Evolutionary conservation across 2,888 invertebrate genomes (phyloP), one percentile per base, ranked within the genome.

Genomic region (Buathra laborator): DNA sequence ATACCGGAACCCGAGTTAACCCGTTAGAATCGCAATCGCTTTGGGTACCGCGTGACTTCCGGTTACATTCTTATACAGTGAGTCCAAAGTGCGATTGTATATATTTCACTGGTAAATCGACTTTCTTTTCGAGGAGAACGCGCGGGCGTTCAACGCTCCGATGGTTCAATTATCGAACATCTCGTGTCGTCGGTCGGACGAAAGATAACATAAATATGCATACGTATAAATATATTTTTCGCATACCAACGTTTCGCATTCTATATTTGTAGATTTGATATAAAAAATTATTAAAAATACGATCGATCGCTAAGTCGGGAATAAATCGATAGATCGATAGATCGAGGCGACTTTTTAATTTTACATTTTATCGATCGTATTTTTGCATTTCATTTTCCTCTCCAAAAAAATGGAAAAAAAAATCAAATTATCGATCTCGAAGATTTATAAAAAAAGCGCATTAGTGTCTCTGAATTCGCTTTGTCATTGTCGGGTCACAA

Each of bases 21-120:
- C 82, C 85, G 79, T 85, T 85, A 85, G 85, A 85, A 85, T 85
- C 71, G 79, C 75, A 85, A 85, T 85, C 76, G 72, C 75, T 62
- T 59, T 32, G 62, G 46, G 67, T 51, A 37, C 85, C 82, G 82
- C 85, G 82, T 85, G 85, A 85, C 82, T 85, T 85, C 85, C 85
- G 85, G 82, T 85, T 80, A 76, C 67, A 72, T 75, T 80, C 70
- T 82, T 67, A 67, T 66, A 67, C 62, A 81, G 70, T 66, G 44
- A 62, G 59, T 64, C 70, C 51, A 46, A 7, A 70, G 53, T 32
- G 19, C 29, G 46, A 19, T 43, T 29, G 67, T 59, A 72, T 62
- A 56, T 75, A 67, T 75, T 75, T 64, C 32, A 46, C 71, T 32
- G 76, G 70, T 70, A 70, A 74, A 82, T 85, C 64, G 81, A 82